Evolutionary conservation across 1,140 invertebrate species (phyloP).

Genomic region (Meloidogyne chitwoodi): DNA sequence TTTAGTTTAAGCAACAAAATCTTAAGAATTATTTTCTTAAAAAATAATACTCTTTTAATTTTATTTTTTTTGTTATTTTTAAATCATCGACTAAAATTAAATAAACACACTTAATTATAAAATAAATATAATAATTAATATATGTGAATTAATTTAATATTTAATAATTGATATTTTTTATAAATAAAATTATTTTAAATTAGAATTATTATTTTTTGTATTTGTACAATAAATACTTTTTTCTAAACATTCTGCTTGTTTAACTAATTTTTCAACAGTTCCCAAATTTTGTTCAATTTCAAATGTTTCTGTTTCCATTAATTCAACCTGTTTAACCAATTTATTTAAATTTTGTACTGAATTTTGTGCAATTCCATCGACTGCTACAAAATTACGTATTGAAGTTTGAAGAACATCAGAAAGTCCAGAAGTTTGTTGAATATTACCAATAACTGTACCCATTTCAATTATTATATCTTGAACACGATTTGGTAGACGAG

Average conservation of each 20-base stretch:
- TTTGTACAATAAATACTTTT: neutral
- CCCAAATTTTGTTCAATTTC: neutral
- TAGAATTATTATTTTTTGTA: too few relatives aligned
- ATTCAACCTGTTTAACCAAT: slow-evolving; percentile 10
- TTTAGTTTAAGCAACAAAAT: neutral
- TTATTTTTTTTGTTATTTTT: neutral
- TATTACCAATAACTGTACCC: slow-evolving; percentile 6
- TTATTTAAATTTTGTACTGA: slow-evolving; percentile 16
- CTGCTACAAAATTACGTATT: slow-evolving; percentile 15
- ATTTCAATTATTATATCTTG: slow-evolving; percentile 13
- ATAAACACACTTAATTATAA: neutral
- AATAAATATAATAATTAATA: too few relatives aligned
- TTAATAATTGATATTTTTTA: too few relatives aligned
- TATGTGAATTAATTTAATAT: too few relatives aligned
- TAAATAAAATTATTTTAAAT: too few relatives aligned
- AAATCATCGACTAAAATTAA: neutral
- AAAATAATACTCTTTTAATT: neutral
- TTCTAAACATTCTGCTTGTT: neutral
- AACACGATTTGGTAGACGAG: slow-evolving; percentile 10
- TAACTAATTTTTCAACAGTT: neutral
- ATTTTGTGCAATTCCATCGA: slow-evolving; percentile 17
- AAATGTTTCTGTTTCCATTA: slow-evolving; percentile 2
- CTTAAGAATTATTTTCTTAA: neutral
- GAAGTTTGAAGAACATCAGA: slow-evolving; percentile 6
- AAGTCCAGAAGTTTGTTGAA: slow-evolving; percentile 10